Base-by-base conservation (phyloP, 1,140 invertebrate genomes). In the Zaprionus nigranus region DNA sequence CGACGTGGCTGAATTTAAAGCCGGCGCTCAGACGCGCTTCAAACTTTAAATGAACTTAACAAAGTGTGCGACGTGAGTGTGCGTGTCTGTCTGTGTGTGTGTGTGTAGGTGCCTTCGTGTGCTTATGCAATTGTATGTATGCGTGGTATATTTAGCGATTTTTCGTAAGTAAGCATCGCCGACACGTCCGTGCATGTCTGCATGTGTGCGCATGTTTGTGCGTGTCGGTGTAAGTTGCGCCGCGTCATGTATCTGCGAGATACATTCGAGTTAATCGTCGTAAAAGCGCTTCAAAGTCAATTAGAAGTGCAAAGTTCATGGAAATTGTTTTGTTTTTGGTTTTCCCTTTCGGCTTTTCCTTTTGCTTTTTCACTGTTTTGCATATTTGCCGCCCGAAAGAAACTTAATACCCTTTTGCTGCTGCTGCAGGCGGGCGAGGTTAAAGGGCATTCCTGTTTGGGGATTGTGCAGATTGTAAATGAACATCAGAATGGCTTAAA, bases 11-110 rank as follows among this genome's bases (percentile, higher is more conserved):
- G 51, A 79, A 77, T 88, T 87, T 84, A 84, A 87, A 87, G 72
- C 79, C 78, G 60, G 36, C 61, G 72, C 72, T 82, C 71, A 85
- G 67, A 72, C 75, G 26, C 40, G 77, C 82, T 86, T 77, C 82
- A 64, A 87, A 87, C 84, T 88, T 87, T 80, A 86, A 86, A 87
- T 69, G 77, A 87, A 87, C 77, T 84, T 87, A 81, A 61, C 71
- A 62, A 80, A 84, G 74, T 87, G 71, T 59, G 65, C 68, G 78
- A 54, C n/a, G 17, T 61, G 61, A 26, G 46, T 30, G 49, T 65
- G n/a, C n/a, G 67, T 22, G 57, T 62, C 15, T 15, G 51, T 15
- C 54, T 57, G 46, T 40, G 57, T 62, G 15, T 15, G 51, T 17
- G 51, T 17, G 63, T 46, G 46, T 40, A 30, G 28, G 28, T 30